Conservation (phyloP, 2,888 invertebrate species). For the Candidula unifasciata region DNA sequence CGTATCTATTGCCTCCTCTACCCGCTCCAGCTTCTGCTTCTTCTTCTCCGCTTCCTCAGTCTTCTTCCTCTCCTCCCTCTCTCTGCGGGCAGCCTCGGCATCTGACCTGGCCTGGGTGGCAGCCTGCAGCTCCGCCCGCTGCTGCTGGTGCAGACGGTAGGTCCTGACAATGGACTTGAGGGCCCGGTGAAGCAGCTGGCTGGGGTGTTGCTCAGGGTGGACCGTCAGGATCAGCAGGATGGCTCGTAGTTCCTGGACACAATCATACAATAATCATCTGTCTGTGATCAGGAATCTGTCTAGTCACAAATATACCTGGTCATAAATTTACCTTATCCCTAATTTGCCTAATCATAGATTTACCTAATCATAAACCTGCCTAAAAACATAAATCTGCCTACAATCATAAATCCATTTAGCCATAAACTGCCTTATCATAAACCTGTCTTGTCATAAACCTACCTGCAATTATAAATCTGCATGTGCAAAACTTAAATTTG, state of each 20-base stretch:
- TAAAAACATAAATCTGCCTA: too few relatives aligned
- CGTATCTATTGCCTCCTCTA: conserved; percentile 29
- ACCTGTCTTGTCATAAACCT: too few relatives aligned
- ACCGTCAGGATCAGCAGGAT: conserved; percentile 75
- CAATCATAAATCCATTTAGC: too few relatives aligned
- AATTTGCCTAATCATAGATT: too few relatives aligned
- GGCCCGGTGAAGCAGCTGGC: conserved; percentile 69
- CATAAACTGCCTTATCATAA: too few relatives aligned
- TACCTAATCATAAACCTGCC: too few relatives aligned
- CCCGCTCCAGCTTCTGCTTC: conserved; percentile 39
- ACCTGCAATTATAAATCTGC: too few relatives aligned
- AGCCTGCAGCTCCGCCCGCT: conserved; percentile 57
- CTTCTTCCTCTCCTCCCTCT: conserved; percentile 50
- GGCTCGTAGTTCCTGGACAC: conserved; percentile 72
- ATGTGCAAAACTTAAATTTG: too few relatives aligned
- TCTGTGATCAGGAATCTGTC: too few relatives aligned
- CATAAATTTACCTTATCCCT: too few relatives aligned
- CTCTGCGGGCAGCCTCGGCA: conserved; percentile 46
- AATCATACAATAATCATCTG: too few relatives aligned
- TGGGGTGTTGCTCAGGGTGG: conserved; percentile 70
- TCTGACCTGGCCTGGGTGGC: conserved; percentile 48
- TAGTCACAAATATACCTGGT: too few relatives aligned
- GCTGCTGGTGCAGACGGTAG: conserved; percentile 70
- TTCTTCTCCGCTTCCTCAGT: conserved; percentile 38
- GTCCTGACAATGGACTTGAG: conserved; percentile 70